Base-by-base conservation (phyloP, 2,113 vertebrate species). In the Calidris pugnax region DNA sequence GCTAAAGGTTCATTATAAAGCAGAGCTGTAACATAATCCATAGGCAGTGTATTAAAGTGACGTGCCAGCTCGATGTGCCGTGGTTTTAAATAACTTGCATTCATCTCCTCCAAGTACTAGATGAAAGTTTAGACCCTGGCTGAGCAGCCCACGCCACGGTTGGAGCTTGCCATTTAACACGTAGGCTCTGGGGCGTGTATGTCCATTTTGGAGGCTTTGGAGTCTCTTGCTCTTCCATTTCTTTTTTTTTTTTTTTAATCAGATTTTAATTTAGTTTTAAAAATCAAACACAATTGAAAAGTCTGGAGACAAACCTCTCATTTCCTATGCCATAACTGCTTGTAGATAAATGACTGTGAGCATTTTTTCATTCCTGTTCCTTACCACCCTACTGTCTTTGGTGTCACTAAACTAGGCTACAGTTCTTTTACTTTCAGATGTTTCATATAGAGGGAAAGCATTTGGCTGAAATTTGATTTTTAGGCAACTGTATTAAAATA, bases 31-130 rank as follows among this genome's bases (percentile, higher is more conserved):
- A 98, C 45, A 78, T 88, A 94, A 97, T 97, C 88, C 89, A 48
- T 76, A 87, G 85, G 67, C 93, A 92, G 47, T 4, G 17, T 89
- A 53, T 90, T 75, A 28, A 95, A 91, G 89, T 87, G 94, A 93
- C 53, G 35, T 96, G 87, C 95, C 1, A 84, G 83, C 81, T 86
- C 14, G 7, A 72, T 93, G 89, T 97, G 85, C 97, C 2, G 7
- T 47, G 85, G 93, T 90, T 97, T 94, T 96, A 98, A 98, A 97
- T 98, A 97, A 91, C 96, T 81, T 85, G 68, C 89, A 73, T 91
- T 93, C 87, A 13, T 87, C 87, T 93, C 87, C 56, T 57, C 33
- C 1, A 45, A 95, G 96, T 90, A 62, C 56, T 55, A 73, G 84
- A 69, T 89, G 92, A 96, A 97, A 93, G 76, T 81, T 95, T 89